phyloP scores from a whole-genome alignment of 2,113 vertebrate species.

The Gracilinanus agilis region DNA sequence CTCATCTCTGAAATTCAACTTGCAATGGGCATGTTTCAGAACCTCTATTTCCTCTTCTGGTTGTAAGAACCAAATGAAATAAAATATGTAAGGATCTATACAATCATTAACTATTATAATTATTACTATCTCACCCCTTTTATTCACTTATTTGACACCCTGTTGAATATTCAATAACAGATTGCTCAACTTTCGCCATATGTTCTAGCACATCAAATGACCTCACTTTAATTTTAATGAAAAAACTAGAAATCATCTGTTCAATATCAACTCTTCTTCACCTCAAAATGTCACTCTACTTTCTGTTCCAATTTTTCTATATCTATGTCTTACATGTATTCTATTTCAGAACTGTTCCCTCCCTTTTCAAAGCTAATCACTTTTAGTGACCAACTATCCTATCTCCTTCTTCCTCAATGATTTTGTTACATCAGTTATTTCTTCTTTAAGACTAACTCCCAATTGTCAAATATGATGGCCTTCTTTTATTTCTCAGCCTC shows the following conservation, averaged over 20 bases:
- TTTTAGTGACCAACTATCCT: background rate
- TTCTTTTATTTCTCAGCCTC: background rate
- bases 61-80: background rate
- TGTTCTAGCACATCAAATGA: background rate
- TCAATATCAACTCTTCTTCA: background rate
- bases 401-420: background rate
- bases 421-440: background rate
- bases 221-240: background rate
- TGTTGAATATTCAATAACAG: too few species aligned
- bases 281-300: background rate
- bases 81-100: background rate
- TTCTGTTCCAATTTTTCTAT: background rate
- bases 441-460: background rate
- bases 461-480: background rate
- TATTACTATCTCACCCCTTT: background rate
- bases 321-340: background rate
- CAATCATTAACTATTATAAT: background rate
- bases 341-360: background rate
- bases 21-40: background rate
- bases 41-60: background rate
- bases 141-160: background rate
- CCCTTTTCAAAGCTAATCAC: background rate
- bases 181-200: background rate
- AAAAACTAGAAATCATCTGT: background rate
- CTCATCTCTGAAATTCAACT: background rate